Evolutionary conservation across 2,797 vertebrate genomes (phyloP), one percentile per base, ranked within the genome.

Genomic region (Leptodactylus fallax): DNA sequence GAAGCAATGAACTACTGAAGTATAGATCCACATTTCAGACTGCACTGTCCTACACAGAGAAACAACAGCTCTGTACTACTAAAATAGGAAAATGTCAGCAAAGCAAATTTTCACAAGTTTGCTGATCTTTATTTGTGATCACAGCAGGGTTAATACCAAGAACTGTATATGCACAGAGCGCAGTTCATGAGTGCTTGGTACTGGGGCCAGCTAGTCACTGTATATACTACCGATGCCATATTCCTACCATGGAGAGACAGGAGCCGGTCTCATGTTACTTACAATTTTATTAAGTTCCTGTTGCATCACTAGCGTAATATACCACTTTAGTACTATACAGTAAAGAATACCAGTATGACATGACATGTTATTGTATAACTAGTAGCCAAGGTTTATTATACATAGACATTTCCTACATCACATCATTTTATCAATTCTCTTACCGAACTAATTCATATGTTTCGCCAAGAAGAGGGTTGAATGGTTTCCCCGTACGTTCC

Each of bases 401-500:
- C 36, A 36, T 4, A 36, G 36, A 36, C 36, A 36, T 36, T 36
- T 36, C 36, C 4, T 36, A 36, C 4, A 36, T 74, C 27, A 74
- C 19, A 71, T 17, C 1, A 8, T 11, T 47, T 49, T 72, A 47
- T 47, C 17, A 47, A 21, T 47, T 51, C 3, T 80, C 86, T 84
- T 93, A 99, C 98, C 98, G 97, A 91, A 99, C 94, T 88, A 99
- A 92, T 92, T 99, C 98, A 2, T 97, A 99, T 0, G 98, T 99
- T 92, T 99, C 98, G 45, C 98, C 98, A 83, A 99, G 96, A 4
- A 99, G 94, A 0, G 98, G 98, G 93, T 99, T 99, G 93, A 99
- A 99, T 0, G 98, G 98, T 91, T 99, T 99, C 81, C 98, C 98
- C 0, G 98, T 99, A 19, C 98, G 95, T 56, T 99, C 98, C 98